Base-by-base conservation (phyloP, 1,140 invertebrate genomes). In the Mya arenaria region DNA sequence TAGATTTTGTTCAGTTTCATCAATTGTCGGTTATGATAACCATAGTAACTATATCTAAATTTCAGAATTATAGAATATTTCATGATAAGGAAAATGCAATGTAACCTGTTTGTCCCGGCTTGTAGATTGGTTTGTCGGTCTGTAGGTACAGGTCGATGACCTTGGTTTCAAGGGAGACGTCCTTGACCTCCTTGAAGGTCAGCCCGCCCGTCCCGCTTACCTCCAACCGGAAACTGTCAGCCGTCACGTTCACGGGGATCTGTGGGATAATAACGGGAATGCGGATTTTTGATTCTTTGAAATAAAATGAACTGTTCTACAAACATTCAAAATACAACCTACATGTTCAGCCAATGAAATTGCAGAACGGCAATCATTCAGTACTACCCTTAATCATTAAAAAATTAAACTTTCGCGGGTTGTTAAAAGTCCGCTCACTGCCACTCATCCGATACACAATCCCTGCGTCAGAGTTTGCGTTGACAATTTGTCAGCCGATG, bases 91-190 rank as follows among this genome's bases (percentile, higher is more conserved):
- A 19, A 37, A 66, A 36, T 36, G 23, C 55, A 55, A 25, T 19
- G 62, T 79, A 82, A 85, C 86, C 84, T 75, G 88, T 88, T 72
- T 89, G 88, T 34, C 85, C 85, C 32, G 88, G 88, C 82, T 89
- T 88, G 55, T 89, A 89, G n/a, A 88, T 81, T 19, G 85, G 82
- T 66, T 88, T 89, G 77, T 89, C 88, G 25, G 87, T 88, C 72
- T 89, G 88, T 68, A 89, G 79, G 25, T 85, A 84, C 0, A 88
- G 71, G 19, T 85, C 87, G 23, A 72, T 62, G 39, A 69, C 79
- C 44, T 85, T 85, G 13, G 41, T 23, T 25, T 85, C 58, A 39
- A 73, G 78, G 1, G 63, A 25, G 0, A 85, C 55, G 34, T 30
- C 19, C 32, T 81, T 75, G 10, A 39, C 36, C 3, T 85, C 63